A percentile compares a stretch with the other conserved stretches of the same genome.
phyloP scores from a whole-genome alignment of 2,797 vertebrate genomes.

The Naso thynnoides region DNA sequence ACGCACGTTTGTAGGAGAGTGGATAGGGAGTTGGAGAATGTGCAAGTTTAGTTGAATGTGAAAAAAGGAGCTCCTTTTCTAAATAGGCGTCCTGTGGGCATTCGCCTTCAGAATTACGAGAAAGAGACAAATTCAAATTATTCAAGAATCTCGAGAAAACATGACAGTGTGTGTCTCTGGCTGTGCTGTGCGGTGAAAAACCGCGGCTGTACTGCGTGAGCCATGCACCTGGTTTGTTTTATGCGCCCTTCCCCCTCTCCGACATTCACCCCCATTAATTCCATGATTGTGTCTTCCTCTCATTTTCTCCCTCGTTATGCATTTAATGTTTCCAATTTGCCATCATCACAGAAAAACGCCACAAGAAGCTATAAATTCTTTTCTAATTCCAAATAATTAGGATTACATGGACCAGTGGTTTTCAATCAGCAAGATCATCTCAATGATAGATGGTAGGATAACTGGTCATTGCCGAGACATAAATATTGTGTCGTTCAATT shows the following conservation, averaged over 20 bases:
- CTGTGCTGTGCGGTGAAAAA: slow-evolving; percentile 37
- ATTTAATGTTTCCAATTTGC: slow-evolving; percentile 86
- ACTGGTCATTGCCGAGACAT: slow-evolving; percentile 94
- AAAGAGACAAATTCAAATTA: slow-evolving; percentile 70
- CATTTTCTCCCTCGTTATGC: slow-evolving; percentile 84
- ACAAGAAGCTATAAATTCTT: slow-evolving; percentile 92
- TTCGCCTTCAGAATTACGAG: slow-evolving; percentile 64
- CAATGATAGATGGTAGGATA: slow-evolving; percentile 95
- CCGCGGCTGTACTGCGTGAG: slow-evolving; percentile 42
- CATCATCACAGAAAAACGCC: slow-evolving; percentile 82
- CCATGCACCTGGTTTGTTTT: slow-evolving; percentile 65
- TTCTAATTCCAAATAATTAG: slow-evolving; percentile 99
- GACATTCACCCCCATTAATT: slow-evolving; percentile 83
- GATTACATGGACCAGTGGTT: slow-evolving; percentile 98
- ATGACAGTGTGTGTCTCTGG: slow-evolving; percentile 31
- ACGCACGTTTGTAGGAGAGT: slow-evolving; percentile 72
- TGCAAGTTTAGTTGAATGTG: slow-evolving; percentile 70
- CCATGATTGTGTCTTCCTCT: slow-evolving; percentile 80
- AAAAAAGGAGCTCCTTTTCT: slow-evolving; percentile 61
- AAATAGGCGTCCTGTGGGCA: slow-evolving; percentile 77
- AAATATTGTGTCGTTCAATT: slow-evolving; percentile 99
- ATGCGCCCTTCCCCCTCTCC: slow-evolving; percentile 66
- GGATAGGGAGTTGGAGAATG: slow-evolving; percentile 71
- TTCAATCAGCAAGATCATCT: slow-evolving; percentile 98
- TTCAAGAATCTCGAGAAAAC: slow-evolving; percentile 53